These are phyloP conservation scores for Furcula furcula DNA, from an alignment of 2,888 invertebrate species.

Conservation along the genomic window DNA sequence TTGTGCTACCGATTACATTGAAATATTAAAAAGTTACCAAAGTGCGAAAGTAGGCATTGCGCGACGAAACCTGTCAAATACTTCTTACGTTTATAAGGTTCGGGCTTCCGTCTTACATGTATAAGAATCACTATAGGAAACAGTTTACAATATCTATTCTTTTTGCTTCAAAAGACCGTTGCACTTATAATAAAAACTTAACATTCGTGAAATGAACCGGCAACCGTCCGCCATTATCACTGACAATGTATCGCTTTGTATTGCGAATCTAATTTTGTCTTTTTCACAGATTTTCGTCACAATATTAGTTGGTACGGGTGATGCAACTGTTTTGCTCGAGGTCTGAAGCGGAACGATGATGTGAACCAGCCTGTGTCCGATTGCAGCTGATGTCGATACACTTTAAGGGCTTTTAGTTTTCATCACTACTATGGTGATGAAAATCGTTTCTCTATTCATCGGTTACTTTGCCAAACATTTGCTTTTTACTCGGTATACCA, in stretches of 20 bases:
- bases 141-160: conserved; percentile 2
- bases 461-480: no score
- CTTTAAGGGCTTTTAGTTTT: not conserved
- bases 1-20: no score
- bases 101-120: no score
- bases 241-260: conserved; percentile 6
- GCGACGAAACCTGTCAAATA: no score
- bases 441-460: not conserved
- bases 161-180: conserved; percentile 5
- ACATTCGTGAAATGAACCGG: conserved; percentile 13
- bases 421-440: not conserved
- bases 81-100: no score
- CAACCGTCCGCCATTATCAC: conserved; percentile 5
- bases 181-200: conserved; percentile 4
- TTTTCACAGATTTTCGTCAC: conserved; percentile 1
- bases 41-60: no score
- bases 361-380: conserved; percentile 1
- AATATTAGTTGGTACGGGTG: not conserved
- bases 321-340: not conserved
- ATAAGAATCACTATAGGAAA: not conserved
- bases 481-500: no score
- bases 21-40: no score
- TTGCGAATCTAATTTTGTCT: not conserved
- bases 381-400: not conserved
- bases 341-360: conserved; percentile 1